Conservation (phyloP, 2,113 vertebrate genomes). For the Muscicapa adusta region DNA sequence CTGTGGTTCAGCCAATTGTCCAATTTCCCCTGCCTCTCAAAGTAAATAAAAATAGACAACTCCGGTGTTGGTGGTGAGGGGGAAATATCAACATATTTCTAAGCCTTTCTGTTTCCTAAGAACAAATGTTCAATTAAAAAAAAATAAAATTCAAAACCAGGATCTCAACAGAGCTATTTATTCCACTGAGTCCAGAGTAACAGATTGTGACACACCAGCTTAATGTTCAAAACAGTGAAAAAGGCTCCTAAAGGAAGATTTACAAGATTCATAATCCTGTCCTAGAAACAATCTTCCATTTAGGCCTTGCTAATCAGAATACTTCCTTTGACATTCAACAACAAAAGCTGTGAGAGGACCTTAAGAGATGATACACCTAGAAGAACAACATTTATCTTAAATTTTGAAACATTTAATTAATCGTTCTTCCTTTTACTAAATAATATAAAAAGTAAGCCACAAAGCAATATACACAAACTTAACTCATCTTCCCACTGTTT, state of each 20-base stretch:
- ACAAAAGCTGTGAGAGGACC: not conserved
- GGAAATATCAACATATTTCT: not conserved
- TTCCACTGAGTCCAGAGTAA: not conserved
- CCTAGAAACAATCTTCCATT: not conserved
- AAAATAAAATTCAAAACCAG: not conserved
- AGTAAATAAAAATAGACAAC: slow-evolving; percentile 48
- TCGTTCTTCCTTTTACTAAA: not conserved
- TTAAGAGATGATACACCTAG: not conserved
- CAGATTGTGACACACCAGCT: not conserved
- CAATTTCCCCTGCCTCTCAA: not conserved
- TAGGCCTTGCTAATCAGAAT: not conserved
- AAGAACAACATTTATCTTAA: not conserved
- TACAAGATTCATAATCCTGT: not conserved
- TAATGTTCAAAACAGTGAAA: not conserved
- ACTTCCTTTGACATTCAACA: not conserved
- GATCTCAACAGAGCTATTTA: not conserved
- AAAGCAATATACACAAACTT: not conserved
- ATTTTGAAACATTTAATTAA: not conserved
- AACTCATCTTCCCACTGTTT: slow-evolving; percentile 24
- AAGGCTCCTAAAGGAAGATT: not conserved
- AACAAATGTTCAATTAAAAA: slow-evolving; percentile 3
- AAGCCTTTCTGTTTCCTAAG: not conserved
- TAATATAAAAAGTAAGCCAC: slow-evolving; percentile 9
- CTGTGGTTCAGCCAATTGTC: slow-evolving; percentile 2
- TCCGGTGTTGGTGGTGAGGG: not conserved